These are phyloP conservation scores for Drosophila bifasciata DNA, from an alignment of 1,140 invertebrate genomes.

Conservation along the genomic window DNA sequence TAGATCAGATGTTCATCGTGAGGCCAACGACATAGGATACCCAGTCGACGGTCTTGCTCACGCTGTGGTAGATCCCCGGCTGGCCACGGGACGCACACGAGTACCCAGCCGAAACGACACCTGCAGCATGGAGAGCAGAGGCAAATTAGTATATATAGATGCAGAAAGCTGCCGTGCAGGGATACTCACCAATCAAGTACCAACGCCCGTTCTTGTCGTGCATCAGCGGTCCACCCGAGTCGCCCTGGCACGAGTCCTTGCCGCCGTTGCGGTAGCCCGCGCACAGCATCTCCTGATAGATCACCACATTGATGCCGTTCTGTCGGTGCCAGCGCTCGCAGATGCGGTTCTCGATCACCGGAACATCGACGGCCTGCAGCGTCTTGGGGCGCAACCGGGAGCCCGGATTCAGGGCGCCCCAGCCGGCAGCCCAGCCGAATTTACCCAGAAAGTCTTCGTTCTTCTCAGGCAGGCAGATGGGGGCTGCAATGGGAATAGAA, in stretches of 20 bases:
- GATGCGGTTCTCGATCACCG: conserved; percentile 93
- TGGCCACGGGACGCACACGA: conserved; percentile 95
- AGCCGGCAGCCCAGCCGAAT: conserved; percentile 96
- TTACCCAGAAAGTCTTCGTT: conserved; percentile 95
- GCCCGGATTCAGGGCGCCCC: conserved; percentile 95
- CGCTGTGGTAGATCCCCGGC: conserved; percentile 96
- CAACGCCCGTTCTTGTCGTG: conserved; percentile 92
- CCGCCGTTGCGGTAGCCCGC: conserved; percentile 96
- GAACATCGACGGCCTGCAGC: conserved; percentile 96
- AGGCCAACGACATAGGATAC: conserved; percentile 88
- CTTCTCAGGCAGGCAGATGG: conserved; percentile 96
- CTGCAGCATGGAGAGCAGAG: conserved; percentile 54
- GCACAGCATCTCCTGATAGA: conserved; percentile 98
- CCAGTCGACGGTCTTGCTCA: conserved; percentile 97
- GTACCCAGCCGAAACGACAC: conserved; percentile 96
- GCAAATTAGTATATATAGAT: not conserved
- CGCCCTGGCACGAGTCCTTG: conserved; percentile 90
- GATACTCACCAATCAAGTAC: conserved; percentile 89
- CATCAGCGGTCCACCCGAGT: conserved; percentile 95
- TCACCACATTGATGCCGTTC: conserved; percentile 95
- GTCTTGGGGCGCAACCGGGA: conserved; percentile 95
- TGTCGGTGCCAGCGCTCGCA: conserved; percentile 93
- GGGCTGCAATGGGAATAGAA: conserved; percentile 85
- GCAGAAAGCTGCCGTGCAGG: too few species aligned
- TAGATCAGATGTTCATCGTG: conserved; percentile 69